Evolutionary conservation across 2,113 vertebrate genomes (phyloP).

Genomic region (Apus apus): DNA sequence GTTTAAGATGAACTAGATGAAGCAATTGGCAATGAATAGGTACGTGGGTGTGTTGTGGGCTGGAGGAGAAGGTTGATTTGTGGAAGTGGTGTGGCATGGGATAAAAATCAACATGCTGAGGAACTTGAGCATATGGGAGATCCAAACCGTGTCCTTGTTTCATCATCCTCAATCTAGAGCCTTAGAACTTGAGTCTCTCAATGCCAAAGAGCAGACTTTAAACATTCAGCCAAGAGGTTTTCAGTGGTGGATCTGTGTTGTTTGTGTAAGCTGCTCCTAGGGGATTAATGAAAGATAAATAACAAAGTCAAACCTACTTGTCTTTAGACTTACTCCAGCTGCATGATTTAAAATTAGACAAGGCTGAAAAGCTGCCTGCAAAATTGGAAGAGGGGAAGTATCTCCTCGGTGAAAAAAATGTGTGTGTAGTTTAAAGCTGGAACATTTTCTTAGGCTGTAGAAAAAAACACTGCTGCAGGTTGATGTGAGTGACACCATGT

Average conservation of each 20-base stretch:
- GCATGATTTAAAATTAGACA: background rate
- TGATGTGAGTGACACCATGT: background rate
- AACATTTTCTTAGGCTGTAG: background rate
- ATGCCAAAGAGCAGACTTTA: background rate
- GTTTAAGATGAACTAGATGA: background rate
- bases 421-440: background rate
- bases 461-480: background rate
- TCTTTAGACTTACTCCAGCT: background rate
- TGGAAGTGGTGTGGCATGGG: background rate
- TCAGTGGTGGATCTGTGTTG: background rate
- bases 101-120: background rate
- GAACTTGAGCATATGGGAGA: fast-evolving
- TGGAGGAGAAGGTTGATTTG: background rate
- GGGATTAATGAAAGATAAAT: background rate
- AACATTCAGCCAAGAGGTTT: background rate
- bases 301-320: background rate
- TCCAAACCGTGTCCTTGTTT: background rate
- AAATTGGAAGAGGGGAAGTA: background rate
- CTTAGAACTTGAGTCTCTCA: background rate
- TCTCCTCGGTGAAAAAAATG: background rate
- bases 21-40: background rate
- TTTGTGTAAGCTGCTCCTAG: background rate
- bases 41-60: background rate
- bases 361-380: background rate
- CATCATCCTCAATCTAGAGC: background rate